Evolutionary conservation across 92 coral and sea anemone genomes (phyloP), one percentile per base, ranked within the genome.

Genomic region (Desmophyllum pertusum): DNA sequence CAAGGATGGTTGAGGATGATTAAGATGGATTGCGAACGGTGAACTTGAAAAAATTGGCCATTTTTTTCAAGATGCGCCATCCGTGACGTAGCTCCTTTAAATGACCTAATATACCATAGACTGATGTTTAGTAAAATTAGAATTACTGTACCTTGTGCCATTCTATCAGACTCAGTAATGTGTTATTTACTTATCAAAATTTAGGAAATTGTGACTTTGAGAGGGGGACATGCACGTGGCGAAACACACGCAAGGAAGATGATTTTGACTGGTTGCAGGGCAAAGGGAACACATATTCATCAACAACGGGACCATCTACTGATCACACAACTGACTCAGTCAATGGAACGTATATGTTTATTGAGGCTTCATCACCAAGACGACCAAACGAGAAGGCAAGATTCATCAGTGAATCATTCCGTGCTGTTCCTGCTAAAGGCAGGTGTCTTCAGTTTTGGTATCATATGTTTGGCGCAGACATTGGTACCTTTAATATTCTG

Each of bases 181-280:
- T 6, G 55, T 13, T 13, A 1, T 13, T 50, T 50, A 13, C 18
- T 6, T 4, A 11, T 77, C 41, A 2, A 1, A 39, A 37, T 59
- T 25, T 48, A 95, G 99, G 99, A 8, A 87, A 94, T 39, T 96
- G 99, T 63, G 90, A 90, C 61, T 96, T 96, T 81, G 99, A 96
- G 84, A 84, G 57, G 70, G 99, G 98, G 36, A 88, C 91, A n/a
- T 96, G 99, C 62, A 95, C 98, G 1, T 96, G 98, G 93, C 75
- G 93, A 41, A 91, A 96, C 85, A 93, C 90, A 27, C 89, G 53
- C 27, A 85, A 83, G 19, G 98, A 91, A 77, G 99, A 96, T 70
- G 83, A 96, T 81, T 96, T 96, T 87, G 94, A 96, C 71, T 96
- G 99, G 99, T 90, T 92, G 50, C 85, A 91, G 68, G 98, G 98